Evolutionary conservation across 2,797 vertebrate genomes (phyloP).

Genomic region (Astyanax mexicanus): DNA sequence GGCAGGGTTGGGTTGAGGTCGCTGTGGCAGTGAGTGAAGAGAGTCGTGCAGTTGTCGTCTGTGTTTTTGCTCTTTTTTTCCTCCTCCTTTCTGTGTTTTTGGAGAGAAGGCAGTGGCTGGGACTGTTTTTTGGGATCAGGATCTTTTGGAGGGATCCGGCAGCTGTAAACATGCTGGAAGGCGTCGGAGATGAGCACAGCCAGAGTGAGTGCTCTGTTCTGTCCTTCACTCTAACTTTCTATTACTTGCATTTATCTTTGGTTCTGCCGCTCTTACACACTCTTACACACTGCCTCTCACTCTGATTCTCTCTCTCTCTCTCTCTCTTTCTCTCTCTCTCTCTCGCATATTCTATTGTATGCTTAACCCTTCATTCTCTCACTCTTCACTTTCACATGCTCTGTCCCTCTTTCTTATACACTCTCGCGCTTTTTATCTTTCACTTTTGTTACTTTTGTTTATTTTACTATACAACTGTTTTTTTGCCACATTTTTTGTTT

Average conservation of each 20-base stretch:
- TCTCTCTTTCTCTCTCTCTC: background rate
- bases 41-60: slow-evolving; percentile 21
- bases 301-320: background rate
- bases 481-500: too few species aligned
- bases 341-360: slow-evolving; percentile 14
- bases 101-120: slow-evolving; percentile 45
- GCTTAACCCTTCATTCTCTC: slow-evolving; percentile 24
- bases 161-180: slow-evolving; percentile 65
- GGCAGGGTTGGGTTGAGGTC: slow-evolving; percentile 59
- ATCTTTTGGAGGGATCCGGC: slow-evolving; percentile 41
- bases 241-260: background rate
- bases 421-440: background rate
- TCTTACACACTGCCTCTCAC: slow-evolving; percentile 21
- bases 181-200: slow-evolving; percentile 44
- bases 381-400: background rate
- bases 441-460: background rate
- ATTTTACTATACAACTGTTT: too few species aligned
- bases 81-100: slow-evolving; percentile 20
- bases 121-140: slow-evolving; percentile 60
- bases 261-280: background rate
- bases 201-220: slow-evolving; percentile 64
- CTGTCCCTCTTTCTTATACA: too few species aligned
- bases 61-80: slow-evolving; percentile 5
- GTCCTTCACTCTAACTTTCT: background rate
- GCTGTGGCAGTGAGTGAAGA: slow-evolving; percentile 46